A percentile compares a stretch with the other conserved stretches of the same genome.
phyloP scores from a whole-genome alignment of 2,888 invertebrate genomes.

The Agrilus mali region DNA sequence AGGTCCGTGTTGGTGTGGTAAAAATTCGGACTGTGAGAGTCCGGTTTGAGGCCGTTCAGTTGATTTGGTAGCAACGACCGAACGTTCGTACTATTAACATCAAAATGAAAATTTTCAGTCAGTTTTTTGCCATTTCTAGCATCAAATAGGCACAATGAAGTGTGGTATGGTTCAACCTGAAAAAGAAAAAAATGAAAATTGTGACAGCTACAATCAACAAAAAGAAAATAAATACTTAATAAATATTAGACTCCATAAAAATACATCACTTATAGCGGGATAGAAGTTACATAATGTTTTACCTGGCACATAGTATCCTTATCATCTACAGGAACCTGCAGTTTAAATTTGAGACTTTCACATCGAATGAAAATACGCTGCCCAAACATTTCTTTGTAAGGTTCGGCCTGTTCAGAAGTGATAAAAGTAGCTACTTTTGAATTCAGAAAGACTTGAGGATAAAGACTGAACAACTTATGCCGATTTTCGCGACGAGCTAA shows the following conservation, averaged over 20 bases:
- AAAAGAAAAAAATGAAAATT: constrained; percentile 26
- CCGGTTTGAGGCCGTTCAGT: constrained; percentile 9
- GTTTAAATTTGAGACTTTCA: constrained; percentile 69
- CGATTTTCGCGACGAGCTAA: constrained; percentile 69
- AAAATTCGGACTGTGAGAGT: constrained; percentile 26
- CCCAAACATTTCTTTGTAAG: constrained; percentile 79
- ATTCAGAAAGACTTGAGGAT: constrained; percentile 44
- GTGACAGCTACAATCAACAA: too few species aligned
- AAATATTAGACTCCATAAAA: too few species aligned
- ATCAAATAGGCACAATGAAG: constrained; percentile 82
- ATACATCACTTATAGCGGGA: too few species aligned
- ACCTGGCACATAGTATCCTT: constrained; percentile 46
- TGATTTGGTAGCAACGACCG: constrained; percentile 38
- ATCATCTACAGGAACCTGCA: constrained; percentile 70
- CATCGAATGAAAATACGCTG: constrained; percentile 73
- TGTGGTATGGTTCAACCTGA: constrained; percentile 90
- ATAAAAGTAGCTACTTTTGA: constrained; percentile 24
- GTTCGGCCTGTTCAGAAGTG: constrained; percentile 40
- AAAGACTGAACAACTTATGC: constrained; percentile 64
- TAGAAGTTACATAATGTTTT: not conserved
- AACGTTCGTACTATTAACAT: constrained; percentile 67
- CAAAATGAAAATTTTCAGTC: constrained; percentile 87
- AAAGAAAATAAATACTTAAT: too few species aligned
- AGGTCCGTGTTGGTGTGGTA: constrained; percentile 46
- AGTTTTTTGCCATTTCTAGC: constrained; percentile 75